Evolutionary conservation across 2,888 invertebrate species (phyloP), one percentile per base, ranked within the genome.

Genomic region (Pristionchus exspectatus): DNA sequence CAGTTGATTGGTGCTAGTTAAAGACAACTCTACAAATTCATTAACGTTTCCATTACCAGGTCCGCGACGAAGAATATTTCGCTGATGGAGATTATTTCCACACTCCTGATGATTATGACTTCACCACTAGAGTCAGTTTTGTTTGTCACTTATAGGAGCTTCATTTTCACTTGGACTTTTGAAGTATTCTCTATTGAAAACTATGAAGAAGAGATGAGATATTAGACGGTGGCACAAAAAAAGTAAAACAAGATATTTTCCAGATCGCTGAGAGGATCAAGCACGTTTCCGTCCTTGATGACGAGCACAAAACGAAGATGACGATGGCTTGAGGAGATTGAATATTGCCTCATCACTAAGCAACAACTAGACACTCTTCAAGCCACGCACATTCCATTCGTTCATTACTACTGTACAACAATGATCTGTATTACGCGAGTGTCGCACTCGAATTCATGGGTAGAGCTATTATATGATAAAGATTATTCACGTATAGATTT

Each of bases 71-170:
- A 56, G 93, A 93, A 84, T 91, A 91, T 81, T 94, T 89, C 85
- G 92, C 93, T 63, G 94, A 94, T 90, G 93, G 92, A n/a, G 93
- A 94, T 84, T 94, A 93, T 90, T 94, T 94, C 90, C 93, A 94
- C 69, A 93, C 93, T 30, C 94, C 94, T 24, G 92, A 92, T 44
- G 94, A 94, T 90, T 94, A 93, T 89, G 94, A 94, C 84, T 94
- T 94, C 92, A 94, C 93, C 69, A 93, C 94, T 33, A 91, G 93
- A 85, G 94, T 94, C 90, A 56, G 91, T 54, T 56, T 27, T 77
- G 24, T 1, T 16, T 50, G 10, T 5, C 44, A 0, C 18, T 14
- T n/a, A 5, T 3, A 38, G n/a, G n/a, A 50, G 44, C 44, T 50
- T 3, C 14, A 63, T 63, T 16, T 59, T 21, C 21, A 5, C 56